Base-by-base conservation (phyloP, 92 coral and sea anemone genomes). In the Heteractis magnifica region DNA sequence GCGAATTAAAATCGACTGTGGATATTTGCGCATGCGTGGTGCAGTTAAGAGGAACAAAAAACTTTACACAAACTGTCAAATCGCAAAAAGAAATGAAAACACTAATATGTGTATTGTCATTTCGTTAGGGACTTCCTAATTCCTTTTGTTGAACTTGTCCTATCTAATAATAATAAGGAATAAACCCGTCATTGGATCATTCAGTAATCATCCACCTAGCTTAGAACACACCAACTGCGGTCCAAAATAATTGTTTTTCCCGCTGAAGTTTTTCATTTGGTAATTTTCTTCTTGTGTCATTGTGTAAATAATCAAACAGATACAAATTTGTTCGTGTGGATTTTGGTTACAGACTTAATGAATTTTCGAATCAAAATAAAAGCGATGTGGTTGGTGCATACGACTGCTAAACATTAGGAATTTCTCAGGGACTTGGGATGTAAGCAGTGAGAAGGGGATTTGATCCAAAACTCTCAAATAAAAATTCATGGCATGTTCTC, bases 281-380 rank as follows among this genome's bases (percentile, higher is more conserved):
- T 18, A 8, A 64, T 18, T 64, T 64, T 58, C 15, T n/a, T 58
- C 15, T 62, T 62, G 20, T 68, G 44, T 34, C 44, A 41, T 68
- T 68, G 73, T 68, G 73, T 68, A 68, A 68, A 68, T 68, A 23
- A 68, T 68, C 34, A 62, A 62, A 62, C 70, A 62, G 20, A 18
- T 18, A 62, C 70, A 23, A 21, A 68, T 68, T 68, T 26, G 8
- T 18, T 26, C 44, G 8, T 20, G 5, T 68, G 20, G 8, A 68
- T 20, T n/a, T 23, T 68, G 26, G 8, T 68, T 8, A 41, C 23
- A 68, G 73, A 68, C 73, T 20, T 20, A 4, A 20, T 26, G 26
- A 68, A 23, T 68, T 20, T 68, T 68, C 73, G 23, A 68, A 68
- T 68, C 26, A 68, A 62, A 23, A 68, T 26, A 26, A 23, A 48